Evolutionary conservation across 2,888 invertebrate genomes (phyloP), one percentile per base, ranked within the genome.

Genomic region (Rhingia campestris): DNA sequence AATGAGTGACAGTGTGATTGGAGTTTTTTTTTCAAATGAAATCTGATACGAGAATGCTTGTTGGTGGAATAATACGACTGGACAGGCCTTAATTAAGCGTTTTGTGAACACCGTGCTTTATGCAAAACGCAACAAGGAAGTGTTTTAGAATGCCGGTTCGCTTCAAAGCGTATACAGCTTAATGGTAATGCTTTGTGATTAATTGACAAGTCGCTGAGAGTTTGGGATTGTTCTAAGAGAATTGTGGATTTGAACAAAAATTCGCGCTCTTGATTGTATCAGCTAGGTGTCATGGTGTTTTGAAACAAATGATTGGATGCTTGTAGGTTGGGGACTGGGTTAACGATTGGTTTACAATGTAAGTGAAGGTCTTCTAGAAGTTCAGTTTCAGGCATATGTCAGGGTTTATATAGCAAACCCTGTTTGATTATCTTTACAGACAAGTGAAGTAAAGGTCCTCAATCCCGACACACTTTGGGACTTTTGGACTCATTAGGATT

Each of bases 91-190:
- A 70, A 75, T 66, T 75, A 66, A 64, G 47, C 63, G 43, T 77
- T 63, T 69, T 41, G 53, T 56, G 41, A 32, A 64, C 58, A 12
- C 39, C 14, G 75, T 64, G 63, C 39, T 22, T 22, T 63, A 81
- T 75, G 81, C 56, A 69, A 69, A 69, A 39, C 22, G 22, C 12
- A 33, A 58, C 69, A 70, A 63, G 81, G 81, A 81, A 80, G 67
- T 67, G n/a, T 53, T 73, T 76, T 43, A 4, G 49, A 67, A 22
- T 72, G 58, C 58, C 66, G 51, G 56, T 56, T 9, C 41, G 22
- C 61, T 53, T 59, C 51, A 59, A 47, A 56, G 45, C 45, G 30
- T 41, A 22, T 22, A 22, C 22, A 22, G 22, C 22, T 22, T 10
- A 49, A 58, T 56, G 45, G 2, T 33, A 45, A 43, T 59, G 56